Evolutionary conservation across 1,140 invertebrate genomes (phyloP), one percentile per base, ranked within the genome.

Genomic region (Drosophila erecta): DNA sequence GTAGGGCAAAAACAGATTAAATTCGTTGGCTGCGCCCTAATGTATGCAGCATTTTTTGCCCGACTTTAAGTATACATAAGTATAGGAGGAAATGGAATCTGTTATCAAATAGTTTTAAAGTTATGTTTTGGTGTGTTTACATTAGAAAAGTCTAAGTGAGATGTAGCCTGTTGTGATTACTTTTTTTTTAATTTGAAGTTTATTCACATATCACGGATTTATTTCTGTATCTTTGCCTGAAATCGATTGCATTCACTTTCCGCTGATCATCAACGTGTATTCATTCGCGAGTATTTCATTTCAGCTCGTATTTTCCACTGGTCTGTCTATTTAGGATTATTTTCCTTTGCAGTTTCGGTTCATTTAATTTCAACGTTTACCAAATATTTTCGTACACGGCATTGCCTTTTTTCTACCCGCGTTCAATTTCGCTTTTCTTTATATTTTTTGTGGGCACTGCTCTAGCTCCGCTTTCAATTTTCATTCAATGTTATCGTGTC

Each of bases 391-490:
- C 11, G 22, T 70, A 37, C 46, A 65, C 59, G 17, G 27, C 27
- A 33, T 49, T 50, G 17, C 27, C 27, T 55, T 47, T 56, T 62
- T 53, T 47, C 55, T 15, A 30, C 8, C 35, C 30, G 47, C 55
- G 33, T 78, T 81, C 59, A 53, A 47, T 65, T 67, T 79, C 70
- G 67, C 47, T 46, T 79, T 71, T 67, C 59, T 76, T 79, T 77
- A 56, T 60, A 66, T 72, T 59, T 57, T 59, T 60, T 64, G 41
- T 35, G 14, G 27, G 38, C 43, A 72, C 57, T 61, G 51, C 55
- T 24, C 59, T 24, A 47, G 57, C 43, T 54, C 64, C 59, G 53
- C 65, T 80, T 81, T 84, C 81, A 80, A 67, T 80, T 86, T 84
- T 76, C 77, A 79, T 86, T 80, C 55, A 55, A 59, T 60, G 60